These are phyloP conservation scores for Paradisaea rubra DNA, from an alignment of 2,113 vertebrate genomes.

Conservation along the genomic window DNA sequence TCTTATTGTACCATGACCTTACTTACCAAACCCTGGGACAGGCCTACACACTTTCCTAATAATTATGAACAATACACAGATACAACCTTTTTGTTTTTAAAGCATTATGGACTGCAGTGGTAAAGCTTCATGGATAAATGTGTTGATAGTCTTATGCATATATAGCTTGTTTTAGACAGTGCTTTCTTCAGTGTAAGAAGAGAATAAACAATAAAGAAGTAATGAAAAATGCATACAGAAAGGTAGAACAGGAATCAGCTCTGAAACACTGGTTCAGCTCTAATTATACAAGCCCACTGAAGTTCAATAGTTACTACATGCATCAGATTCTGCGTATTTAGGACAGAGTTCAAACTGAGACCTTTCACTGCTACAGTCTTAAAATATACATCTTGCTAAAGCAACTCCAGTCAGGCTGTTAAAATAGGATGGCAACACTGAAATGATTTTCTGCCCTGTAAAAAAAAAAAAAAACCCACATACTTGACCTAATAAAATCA, in stretches of 20 bases:
- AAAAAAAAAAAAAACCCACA: neutral
- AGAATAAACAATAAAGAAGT: neutral
- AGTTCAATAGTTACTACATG: neutral
- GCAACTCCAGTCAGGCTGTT: neutral
- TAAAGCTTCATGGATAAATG: slow-evolving; percentile 14
- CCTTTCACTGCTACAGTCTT: neutral
- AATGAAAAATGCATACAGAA: neutral
- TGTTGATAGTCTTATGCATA: neutral
- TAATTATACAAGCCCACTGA: neutral
- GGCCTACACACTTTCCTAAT: slow-evolving; percentile 46
- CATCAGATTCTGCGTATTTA: slow-evolving; percentile 2
- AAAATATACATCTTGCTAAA: slow-evolving; percentile 12
- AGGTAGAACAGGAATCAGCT: neutral
- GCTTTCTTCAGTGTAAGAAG: neutral
- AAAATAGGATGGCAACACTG: slow-evolving; percentile 11
- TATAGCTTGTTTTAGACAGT: neutral
- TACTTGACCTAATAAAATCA: slow-evolving; percentile 23
- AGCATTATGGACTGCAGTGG: neutral
- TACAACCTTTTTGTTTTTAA: slow-evolving; percentile 41
- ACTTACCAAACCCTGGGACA: slow-evolving; percentile 57
- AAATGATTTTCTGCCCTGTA: slow-evolving; percentile 5
- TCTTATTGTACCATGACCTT: slow-evolving; percentile 65
- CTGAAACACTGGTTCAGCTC: neutral
- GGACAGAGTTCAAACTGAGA: slow-evolving; percentile 13
- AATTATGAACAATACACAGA: slow-evolving; percentile 63